Evolutionary conservation across 2,113 vertebrate species (phyloP), one percentile per base, ranked within the genome.

Genomic region (Baryphthengus martii): DNA sequence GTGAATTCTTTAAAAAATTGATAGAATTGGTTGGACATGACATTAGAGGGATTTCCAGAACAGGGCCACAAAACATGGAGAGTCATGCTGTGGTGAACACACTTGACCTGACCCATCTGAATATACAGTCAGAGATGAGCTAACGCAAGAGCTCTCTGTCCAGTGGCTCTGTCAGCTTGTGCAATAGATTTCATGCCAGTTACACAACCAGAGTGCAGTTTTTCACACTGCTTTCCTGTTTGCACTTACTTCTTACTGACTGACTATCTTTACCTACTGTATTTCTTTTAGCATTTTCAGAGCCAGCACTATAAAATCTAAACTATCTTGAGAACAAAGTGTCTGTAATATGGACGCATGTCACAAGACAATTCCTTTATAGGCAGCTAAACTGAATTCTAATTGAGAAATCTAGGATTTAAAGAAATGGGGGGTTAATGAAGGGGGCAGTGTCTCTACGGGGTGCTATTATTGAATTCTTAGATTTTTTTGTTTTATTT

Each of bases 101-200:
- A 29, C 56, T 50, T 72, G 61, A 55, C 33, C 44, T 63, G 52
- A 68, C 17, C 14, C 21, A 31, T 35, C 35, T 47, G 39, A 63
- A 33, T 1, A 2, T 28, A 18, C 24, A 74, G 37, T 55, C 26
- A 67, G 37, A 47, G n/a, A 47, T 23, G 13, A 84, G 4, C 23
- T 85, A 65, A 75, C 20, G 33, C 0, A 3, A 50, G 55, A 59
- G 7, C 15, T 81, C 15, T 81, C 47, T 74, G 17, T 18, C 66
- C 23, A 11, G 13, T 2, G 6, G 10, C 6, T 63, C 6, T 4
- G 0, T 33, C 37, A 44, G 44, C 33, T 68, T 35, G 33, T 19
- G 23, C 35, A 68, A 59, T 24, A 72, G 28, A 6, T 7, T 18
- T 68, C 59, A 13, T 59, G 10, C 10, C 47, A 78, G 20, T 33